A percentile compares a stretch with the other conserved stretches of the same genome.
phyloP scores from a whole-genome alignment of 2,888 invertebrate genomes.

The Netelia inedita region DNA sequence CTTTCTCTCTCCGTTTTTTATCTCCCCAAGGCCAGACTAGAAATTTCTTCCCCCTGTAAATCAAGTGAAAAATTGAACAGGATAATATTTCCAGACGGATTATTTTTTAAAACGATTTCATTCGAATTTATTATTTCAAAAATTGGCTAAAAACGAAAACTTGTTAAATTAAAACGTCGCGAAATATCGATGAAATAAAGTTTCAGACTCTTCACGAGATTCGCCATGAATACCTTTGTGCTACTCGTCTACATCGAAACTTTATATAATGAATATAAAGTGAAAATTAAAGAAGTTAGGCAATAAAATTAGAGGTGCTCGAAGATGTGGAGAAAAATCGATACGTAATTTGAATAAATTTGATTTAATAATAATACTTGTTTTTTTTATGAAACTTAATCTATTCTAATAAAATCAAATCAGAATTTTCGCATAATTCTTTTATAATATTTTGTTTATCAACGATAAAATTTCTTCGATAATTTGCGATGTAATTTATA shows the following conservation, averaged over 20 bases:
- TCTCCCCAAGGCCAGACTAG: constrained; percentile 2
- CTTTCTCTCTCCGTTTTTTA: constrained; percentile 17
- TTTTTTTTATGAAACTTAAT: not conserved
- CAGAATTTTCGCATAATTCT: too few relatives aligned
- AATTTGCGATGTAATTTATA: not conserved
- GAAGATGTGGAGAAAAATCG: not conserved
- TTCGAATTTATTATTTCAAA: not conserved
- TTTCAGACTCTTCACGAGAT: not conserved
- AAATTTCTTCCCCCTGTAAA: not conserved
- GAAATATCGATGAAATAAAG: constrained; percentile 5
- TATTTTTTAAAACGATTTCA: too few relatives aligned
- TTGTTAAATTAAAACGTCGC: constrained; percentile 6
- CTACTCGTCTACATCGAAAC: not conserved
- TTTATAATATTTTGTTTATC: too few relatives aligned
- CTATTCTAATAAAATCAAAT: not conserved
- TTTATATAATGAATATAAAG: not conserved
- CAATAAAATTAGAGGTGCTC: not conserved
- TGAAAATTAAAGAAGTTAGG: not conserved
- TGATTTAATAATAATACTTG: not conserved
- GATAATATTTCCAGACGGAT: too few relatives aligned
- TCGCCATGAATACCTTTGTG: not conserved
- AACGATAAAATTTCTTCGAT: not conserved
- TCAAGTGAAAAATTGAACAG: too few relatives aligned
- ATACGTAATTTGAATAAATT: constrained; percentile 15
- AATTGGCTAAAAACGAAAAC: not conserved